These are phyloP conservation scores for Leptinotarsa texana DNA, from an alignment of 1,140 invertebrate species.

Conservation along the genomic window DNA sequence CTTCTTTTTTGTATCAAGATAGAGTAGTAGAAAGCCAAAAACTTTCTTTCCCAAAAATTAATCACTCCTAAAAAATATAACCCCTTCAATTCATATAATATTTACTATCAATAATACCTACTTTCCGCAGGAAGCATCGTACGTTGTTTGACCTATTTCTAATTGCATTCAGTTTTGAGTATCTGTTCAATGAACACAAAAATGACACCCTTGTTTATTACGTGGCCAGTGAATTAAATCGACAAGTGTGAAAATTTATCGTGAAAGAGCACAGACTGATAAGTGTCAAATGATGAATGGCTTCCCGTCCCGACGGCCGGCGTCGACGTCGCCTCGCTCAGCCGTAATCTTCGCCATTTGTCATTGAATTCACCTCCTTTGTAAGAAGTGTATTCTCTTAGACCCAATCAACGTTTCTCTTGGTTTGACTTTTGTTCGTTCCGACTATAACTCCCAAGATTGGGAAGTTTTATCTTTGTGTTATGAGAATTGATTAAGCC, in stretches of 20 bases:
- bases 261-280: conserved; percentile 26
- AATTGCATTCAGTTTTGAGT: too few species aligned
- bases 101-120: too few species aligned
- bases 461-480: conserved; percentile 47
- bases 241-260: conserved; percentile 22
- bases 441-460: conserved; percentile 48
- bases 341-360: conserved; percentile 51
- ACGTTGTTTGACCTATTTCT: too few species aligned
- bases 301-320: conserved; percentile 48
- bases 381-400: conserved; percentile 52
- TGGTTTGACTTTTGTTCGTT: conserved; percentile 47
- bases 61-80: too few species aligned
- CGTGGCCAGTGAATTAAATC: background rate
- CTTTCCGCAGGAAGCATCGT: too few species aligned
- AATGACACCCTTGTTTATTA: conserved; percentile 1
- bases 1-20: too few species aligned
- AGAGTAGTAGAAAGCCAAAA: too few species aligned
- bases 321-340: conserved; percentile 47
- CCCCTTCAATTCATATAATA: too few species aligned
- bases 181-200: background rate
- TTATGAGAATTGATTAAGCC: conserved; percentile 53
- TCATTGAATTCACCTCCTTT: conserved; percentile 53
- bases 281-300: conserved; percentile 48
- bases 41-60: too few species aligned
- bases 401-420: conserved; percentile 47